These are phyloP conservation scores for Lepisosteus osseus DNA, from an alignment of 2,113 vertebrate genomes.

Conservation along the genomic window DNA sequence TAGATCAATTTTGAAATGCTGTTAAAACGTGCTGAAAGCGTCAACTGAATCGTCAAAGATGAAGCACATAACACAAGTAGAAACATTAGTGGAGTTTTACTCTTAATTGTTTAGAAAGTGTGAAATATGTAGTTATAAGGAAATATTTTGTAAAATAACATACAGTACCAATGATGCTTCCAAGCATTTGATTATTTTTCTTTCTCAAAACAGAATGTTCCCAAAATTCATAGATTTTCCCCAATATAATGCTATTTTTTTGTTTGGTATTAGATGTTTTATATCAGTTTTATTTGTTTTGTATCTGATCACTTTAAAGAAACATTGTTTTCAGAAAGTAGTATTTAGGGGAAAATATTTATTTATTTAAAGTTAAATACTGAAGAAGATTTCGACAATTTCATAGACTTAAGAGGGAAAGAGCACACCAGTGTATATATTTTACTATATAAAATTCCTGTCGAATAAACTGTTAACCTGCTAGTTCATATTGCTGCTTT, in stretches of 20 bases:
- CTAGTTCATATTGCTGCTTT: slow-evolving; percentile 20
- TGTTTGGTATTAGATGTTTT: background rate
- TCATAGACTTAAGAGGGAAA: background rate
- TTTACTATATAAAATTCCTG: slow-evolving; percentile 5
- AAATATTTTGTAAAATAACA: slow-evolving; percentile 3
- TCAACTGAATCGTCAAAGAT: background rate
- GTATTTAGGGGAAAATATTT: background rate
- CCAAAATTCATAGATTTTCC: background rate
- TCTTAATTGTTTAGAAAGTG: slow-evolving; percentile 12
- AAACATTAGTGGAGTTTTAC: slow-evolving; percentile 5
- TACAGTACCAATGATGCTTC: slow-evolving; percentile 8
- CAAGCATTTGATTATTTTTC: slow-evolving; percentile 4
- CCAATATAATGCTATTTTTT: background rate
- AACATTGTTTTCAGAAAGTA: background rate
- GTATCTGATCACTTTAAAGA: background rate
- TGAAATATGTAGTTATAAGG: slow-evolving; percentile 3
- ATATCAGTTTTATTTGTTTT: background rate
- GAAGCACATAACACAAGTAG: slow-evolving; percentile 8
- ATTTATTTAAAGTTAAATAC: background rate
- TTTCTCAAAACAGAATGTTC: background rate
- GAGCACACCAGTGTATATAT: slow-evolving; percentile 16
- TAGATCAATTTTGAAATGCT: too few species aligned
- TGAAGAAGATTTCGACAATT: background rate
- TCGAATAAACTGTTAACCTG: slow-evolving; percentile 9
- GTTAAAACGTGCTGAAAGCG: too few species aligned